These are phyloP conservation scores for Drosophila meridiana DNA, from an alignment of 2,888 invertebrate genomes.

Conservation along the genomic window DNA sequence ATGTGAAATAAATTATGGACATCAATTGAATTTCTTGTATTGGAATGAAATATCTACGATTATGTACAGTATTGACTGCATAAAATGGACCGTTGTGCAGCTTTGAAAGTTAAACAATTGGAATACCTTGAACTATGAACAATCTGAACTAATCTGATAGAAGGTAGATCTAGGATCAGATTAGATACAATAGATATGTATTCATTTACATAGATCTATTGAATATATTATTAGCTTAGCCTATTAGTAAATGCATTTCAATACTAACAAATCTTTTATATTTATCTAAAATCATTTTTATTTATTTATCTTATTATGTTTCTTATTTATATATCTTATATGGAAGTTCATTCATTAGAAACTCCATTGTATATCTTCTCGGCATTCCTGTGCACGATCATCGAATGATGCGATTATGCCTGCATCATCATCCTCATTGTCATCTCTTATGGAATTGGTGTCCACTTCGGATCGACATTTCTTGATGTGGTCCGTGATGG, in stretches of 20 bases:
- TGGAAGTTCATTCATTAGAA: slow-evolving; percentile 37
- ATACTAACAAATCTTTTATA: neutral
- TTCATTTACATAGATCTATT: neutral
- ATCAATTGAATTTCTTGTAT: slow-evolving; percentile 8
- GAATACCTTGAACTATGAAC: too few species aligned
- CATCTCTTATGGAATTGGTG: slow-evolving; percentile 75
- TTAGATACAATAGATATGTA: neutral
- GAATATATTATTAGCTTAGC: too few species aligned
- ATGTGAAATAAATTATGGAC: slow-evolving; percentile 53
- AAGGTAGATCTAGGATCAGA: too few species aligned
- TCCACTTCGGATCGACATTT: slow-evolving; percentile 75
- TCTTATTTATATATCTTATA: slow-evolving; percentile 20
- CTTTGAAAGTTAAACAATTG: neutral
- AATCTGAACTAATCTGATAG: too few species aligned
- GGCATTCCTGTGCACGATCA: slow-evolving; percentile 4
- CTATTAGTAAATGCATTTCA: neutral
- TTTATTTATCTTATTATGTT: neutral
- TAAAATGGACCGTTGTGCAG: neutral
- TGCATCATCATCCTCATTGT: slow-evolving; percentile 32
- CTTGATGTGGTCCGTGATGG: slow-evolving; percentile 82
- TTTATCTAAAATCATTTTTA: slow-evolving; percentile 14
- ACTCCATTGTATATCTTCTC: slow-evolving; percentile 47
- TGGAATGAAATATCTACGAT: neutral
- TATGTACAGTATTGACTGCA: neutral
- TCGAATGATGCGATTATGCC: slow-evolving; percentile 25